Base-by-base conservation (phyloP, 2,888 invertebrate species). In the Ethmia dodecea region DNA sequence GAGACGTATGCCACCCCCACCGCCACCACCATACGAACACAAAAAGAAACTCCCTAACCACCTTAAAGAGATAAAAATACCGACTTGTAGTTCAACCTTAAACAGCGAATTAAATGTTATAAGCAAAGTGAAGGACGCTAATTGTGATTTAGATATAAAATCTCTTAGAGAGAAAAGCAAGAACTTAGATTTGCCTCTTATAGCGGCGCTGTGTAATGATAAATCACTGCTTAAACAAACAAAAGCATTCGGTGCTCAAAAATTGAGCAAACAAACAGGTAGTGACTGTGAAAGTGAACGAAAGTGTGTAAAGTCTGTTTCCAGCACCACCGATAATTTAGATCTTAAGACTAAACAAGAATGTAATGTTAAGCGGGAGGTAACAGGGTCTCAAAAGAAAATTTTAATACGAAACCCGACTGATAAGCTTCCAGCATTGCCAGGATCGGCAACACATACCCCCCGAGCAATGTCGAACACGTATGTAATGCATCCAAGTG, bases 201-300 rank as follows among this genome's bases (percentile, higher is more conserved):
- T 97, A 64, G 94, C 96, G 40, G 97, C 97, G 9, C 88, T 97
- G 52, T 97, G 96, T 86, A 97, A 97, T 70, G 97, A 97, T 76
- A 91, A 94, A 38, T 94, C 95, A 40, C 88, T 97, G 59, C 86
- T 95, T 39, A 95, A 94, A 76, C 95, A 95, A 78, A 95, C 95
- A 32, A 94, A 94, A 73, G 94, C 94, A 13, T 93, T 94, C 66
- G 94, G 93, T 46, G 89, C 92, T 87, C 92, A 93, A 34, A 93
- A 93, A 70, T 89, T 67, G 55, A 62, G 45, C 48, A 81, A 73
- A 62, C 73, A 73, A 47, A 61, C 72, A 59, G 58, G 54, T 57
- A 76, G 70, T 77, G 76, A 83, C 67, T 68, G 74, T 75, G 76
- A 83, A 70, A 76, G 71, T 74, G 80, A 83, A 63, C 65, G 68